Conservation (phyloP, 2,797 vertebrate species). For the Sciaenops ocellatus region DNA sequence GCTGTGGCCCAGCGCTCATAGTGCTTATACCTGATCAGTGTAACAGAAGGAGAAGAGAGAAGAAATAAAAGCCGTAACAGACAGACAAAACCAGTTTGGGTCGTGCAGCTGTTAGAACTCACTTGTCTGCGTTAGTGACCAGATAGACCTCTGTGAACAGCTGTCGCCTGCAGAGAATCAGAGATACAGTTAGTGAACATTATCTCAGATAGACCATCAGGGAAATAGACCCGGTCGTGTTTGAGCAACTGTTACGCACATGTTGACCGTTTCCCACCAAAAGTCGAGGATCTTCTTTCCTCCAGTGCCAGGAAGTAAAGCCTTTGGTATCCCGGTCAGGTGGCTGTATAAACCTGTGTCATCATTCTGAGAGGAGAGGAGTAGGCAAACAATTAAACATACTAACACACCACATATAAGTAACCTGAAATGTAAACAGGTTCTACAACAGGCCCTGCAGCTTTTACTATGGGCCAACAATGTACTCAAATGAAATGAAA, state of each 20-base stretch:
- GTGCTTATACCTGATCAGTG: conserved; percentile 84
- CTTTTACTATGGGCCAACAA: not conserved
- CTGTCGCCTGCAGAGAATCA: conserved; percentile 81
- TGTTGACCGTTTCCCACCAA: conserved; percentile 90
- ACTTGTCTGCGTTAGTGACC: conserved; percentile 92
- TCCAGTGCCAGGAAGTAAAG: conserved; percentile 86
- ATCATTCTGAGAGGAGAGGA: conserved; percentile 79
- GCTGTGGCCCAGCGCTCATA: conserved; percentile 92
- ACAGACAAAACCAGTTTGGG: no score
- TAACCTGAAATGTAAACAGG: not conserved
- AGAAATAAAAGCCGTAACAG: not conserved
- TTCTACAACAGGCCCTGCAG: not conserved
- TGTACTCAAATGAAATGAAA: no score
- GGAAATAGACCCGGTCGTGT: not conserved
- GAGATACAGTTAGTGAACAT: not conserved
- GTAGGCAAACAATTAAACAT: not conserved
- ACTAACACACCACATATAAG: not conserved
- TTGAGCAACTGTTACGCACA: conserved; percentile 72
- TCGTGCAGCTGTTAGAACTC: conserved; percentile 49
- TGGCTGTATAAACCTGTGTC: conserved; percentile 85
- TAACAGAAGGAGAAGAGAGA: not conserved
- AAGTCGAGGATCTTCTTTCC: conserved; percentile 90
- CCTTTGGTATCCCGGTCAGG: conserved; percentile 86
- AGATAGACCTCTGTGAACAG: conserved; percentile 89
- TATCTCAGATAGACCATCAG: not conserved